Evolutionary conservation across 2,113 vertebrate genomes (phyloP).

Genomic region (Eurypyga helias): DNA sequence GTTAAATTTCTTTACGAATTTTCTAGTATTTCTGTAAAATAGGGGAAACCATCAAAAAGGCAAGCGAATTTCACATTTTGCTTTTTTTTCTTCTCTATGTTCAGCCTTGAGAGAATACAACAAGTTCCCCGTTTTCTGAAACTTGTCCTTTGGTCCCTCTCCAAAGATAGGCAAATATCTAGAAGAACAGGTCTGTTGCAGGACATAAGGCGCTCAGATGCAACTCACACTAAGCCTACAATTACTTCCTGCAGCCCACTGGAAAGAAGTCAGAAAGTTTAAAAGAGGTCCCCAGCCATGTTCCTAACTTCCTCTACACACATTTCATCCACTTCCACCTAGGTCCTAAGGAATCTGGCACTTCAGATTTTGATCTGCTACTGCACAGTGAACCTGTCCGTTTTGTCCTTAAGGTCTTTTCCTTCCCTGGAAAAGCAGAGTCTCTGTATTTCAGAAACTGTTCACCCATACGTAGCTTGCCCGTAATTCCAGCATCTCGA

Average conservation of each 20-base stretch:
- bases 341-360: background rate
- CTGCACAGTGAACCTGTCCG: fast-evolving
- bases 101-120: background rate
- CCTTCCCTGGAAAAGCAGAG: background rate
- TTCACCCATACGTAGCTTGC: background rate
- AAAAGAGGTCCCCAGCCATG: background rate
- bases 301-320: background rate
- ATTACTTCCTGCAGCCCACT: background rate
- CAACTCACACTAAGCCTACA: background rate
- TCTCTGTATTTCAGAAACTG: background rate
- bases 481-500: background rate
- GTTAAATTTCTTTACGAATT: conserved; percentile 51
- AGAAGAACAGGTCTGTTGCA: background rate
- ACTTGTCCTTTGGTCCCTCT: background rate
- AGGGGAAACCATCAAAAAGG: background rate
- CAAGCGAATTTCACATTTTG: background rate
- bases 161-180: background rate
- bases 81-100: background rate
- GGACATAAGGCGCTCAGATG: background rate
- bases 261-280: background rate
- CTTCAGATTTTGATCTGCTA: background rate
- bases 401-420: background rate
- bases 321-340: background rate
- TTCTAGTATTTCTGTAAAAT: conserved; percentile 37
- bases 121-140: background rate